Evolutionary conservation across 2,113 vertebrate genomes (phyloP).

Genomic region (Perca fluviatilis): DNA sequence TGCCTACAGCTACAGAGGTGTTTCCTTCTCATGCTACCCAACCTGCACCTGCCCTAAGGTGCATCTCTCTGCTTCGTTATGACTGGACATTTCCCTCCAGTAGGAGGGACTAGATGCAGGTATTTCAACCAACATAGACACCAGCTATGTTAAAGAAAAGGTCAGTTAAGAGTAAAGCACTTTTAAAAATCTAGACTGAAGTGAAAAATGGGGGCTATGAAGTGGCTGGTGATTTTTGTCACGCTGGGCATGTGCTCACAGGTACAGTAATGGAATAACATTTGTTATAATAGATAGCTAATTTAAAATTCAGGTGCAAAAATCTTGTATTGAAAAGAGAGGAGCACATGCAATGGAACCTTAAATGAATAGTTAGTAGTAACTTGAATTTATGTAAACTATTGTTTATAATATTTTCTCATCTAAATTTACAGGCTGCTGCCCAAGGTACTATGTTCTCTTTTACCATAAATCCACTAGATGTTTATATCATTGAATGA

Average conservation of each 20-base stretch:
- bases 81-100: slow-evolving; percentile 52
- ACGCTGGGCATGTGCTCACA: slow-evolving; percentile 70
- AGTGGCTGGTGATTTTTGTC: slow-evolving; percentile 62
- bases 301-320: neutral
- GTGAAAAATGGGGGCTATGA: slow-evolving; percentile 61
- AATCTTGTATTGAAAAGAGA: neutral
- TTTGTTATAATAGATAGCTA: neutral
- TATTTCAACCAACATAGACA: slow-evolving; percentile 58
- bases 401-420: slow-evolving; percentile 12
- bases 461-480: neutral
- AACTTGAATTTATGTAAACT: neutral
- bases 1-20: slow-evolving; percentile 30
- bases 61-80: slow-evolving; percentile 10
- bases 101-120: slow-evolving; percentile 63
- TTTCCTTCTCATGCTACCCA: slow-evolving; percentile 26
- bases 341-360: neutral
- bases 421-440: slow-evolving; percentile 64
- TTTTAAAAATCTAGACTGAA: slow-evolving; percentile 15
- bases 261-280: slow-evolving; percentile 70
- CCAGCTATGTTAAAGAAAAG: slow-evolving; percentile 42
- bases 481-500: neutral
- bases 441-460: slow-evolving; percentile 53
- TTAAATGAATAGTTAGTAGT: neutral
- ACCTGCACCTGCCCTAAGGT: slow-evolving; percentile 36
- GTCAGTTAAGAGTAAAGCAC: slow-evolving; percentile 27